Base-by-base conservation (phyloP, 2,797 vertebrate genomes). In the Gastrophryne carolinensis region DNA sequence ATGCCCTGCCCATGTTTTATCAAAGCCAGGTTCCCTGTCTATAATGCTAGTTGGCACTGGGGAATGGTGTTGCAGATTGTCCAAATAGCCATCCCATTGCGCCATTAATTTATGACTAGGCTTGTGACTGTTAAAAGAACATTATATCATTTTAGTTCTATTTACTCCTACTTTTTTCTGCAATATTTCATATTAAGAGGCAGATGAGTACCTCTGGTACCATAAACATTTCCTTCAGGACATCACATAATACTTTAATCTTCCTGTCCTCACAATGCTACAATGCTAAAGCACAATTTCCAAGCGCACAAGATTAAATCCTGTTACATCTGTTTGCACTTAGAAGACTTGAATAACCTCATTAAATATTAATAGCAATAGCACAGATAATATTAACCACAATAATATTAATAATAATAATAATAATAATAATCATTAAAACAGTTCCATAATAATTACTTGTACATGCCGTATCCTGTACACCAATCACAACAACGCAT, bases 211-310 rank as follows among this genome's bases (percentile, higher is more conserved):
- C 21, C 30, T 52, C 52, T 26, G 13, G 37, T 52, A 15, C 57
- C 58, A 27, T 34, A 62, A 39, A 52, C n/a, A 21, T 64, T 63
- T 54, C 17, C 15, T 27, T 52, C 15, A 27, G 15, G 26, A 9
- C 21, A 39, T 19, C 15, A 54, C 49, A 63, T 62, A 62, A 72
- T 62, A 72, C 56, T 62, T 70, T 70, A 61, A 72, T 72, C 69
- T 72, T 61, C 56, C 54, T 49, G 56, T 49, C 41, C 26, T 56
- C 39, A 64, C 44, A 73, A 47, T 17, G 23, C 17, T 73, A 41
- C 54, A 65, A 47, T 44, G 17, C 49, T 26, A 19, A 39, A 65
- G 71, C 35, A 65, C 35, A 64, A 65, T 56, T 56, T 73, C 60
- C 60, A 73, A 50, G 41, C 69, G 24, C 44, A 29, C 44, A 63